Percentiles rank a stretch among this genome's conserved stretches.
These are phyloP conservation scores for Alethe castanea DNA, from an alignment of 2,113 vertebrate genomes.

Conservation along the genomic window DNA sequence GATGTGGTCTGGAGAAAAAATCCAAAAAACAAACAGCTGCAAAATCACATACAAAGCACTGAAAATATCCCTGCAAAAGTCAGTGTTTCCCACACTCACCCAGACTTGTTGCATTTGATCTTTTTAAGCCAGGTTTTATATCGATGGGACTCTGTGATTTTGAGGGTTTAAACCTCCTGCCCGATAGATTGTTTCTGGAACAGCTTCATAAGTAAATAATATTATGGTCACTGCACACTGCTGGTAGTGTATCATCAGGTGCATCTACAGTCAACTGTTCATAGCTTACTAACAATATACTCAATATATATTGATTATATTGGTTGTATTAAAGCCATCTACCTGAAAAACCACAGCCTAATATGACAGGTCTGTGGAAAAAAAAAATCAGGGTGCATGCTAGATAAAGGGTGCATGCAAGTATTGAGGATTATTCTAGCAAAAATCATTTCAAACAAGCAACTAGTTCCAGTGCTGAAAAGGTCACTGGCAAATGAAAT, in stretches of 20 bases:
- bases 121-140: neutral
- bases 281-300: neutral
- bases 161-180: neutral
- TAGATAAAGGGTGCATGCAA: neutral
- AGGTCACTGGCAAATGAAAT: conserved; percentile 64
- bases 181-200: neutral
- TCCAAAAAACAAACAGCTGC: rapidly evolving
- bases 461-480: conserved; percentile 32
- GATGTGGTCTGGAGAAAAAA: neutral
- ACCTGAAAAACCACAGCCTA: neutral
- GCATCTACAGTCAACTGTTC: neutral
- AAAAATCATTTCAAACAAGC: conserved; percentile 48
- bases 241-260: neutral
- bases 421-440: conserved; percentile 21
- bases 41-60: neutral
- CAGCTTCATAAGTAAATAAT: neutral
- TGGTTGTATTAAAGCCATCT: neutral
- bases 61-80: neutral
- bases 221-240: neutral
- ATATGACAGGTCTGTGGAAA: neutral
- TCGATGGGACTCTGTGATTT: rapidly evolving
- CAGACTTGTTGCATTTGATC: neutral
- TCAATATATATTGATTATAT: neutral
- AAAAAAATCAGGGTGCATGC: neutral
- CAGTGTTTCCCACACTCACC: neutral